phyloP scores from a whole-genome alignment of 2,113 vertebrate species.

The Tinamus guttatus region DNA sequence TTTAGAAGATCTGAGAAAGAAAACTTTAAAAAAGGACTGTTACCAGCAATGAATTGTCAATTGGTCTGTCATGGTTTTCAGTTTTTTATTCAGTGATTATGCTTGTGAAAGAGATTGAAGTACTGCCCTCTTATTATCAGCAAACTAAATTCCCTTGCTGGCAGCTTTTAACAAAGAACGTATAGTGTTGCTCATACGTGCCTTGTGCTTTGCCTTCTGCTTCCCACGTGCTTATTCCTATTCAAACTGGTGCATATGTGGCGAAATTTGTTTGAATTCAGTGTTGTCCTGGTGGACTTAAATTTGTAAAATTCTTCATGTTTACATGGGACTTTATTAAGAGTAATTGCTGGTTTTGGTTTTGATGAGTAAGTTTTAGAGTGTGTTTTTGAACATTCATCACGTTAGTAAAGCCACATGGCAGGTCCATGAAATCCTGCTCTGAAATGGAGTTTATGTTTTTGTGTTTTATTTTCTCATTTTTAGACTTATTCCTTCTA shows the following conservation, averaged over 20 bases:
- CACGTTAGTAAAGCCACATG: neutral
- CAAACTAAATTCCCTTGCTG: conserved; percentile 28
- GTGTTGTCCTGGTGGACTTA: neutral
- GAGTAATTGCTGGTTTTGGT: neutral
- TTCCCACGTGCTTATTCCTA: neutral
- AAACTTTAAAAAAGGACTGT: conserved; percentile 51
- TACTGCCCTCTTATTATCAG: conserved; percentile 60
- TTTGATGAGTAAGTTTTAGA: neutral
- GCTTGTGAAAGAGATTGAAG: conserved; percentile 67
- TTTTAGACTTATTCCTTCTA: neutral
- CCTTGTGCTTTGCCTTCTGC: neutral
- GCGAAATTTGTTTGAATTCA: neutral
- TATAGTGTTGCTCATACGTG: neutral
- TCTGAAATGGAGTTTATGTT: neutral
- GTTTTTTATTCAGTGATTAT: conserved; percentile 22
- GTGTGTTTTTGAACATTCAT: neutral
- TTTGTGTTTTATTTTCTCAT: neutral
- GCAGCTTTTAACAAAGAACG: neutral
- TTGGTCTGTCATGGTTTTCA: conserved; percentile 51
- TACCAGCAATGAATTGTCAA: conserved; percentile 29
- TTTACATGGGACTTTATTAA: neutral
- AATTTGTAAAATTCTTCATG: neutral
- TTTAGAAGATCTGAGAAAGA: conserved; percentile 41
- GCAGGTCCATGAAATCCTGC: neutral
- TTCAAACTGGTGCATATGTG: neutral